Evolutionary conservation across 2,797 vertebrate genomes (phyloP), one percentile per base, ranked within the genome.

Genomic region (Heteromormyrus szaboi): DNA sequence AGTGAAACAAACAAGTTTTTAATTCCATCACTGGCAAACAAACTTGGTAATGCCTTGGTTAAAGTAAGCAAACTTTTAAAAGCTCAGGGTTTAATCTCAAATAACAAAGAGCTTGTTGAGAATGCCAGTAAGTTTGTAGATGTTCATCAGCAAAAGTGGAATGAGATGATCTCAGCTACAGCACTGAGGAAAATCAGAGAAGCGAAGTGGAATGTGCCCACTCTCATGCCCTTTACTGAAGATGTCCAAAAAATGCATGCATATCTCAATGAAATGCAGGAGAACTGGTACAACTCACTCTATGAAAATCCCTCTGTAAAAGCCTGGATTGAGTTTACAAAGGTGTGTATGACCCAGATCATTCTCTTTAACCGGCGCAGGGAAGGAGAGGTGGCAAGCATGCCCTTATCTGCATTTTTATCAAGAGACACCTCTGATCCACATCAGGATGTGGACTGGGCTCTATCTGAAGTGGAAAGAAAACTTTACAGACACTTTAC

Each of bases 241-340:
- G 56, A 59, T 59, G 56, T 59, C 56, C n/a, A 59, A 59, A 59
- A 59, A 22, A 59, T 22, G 19, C 56, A 59, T 22, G 19, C 56
- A 59, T 59, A 22, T 59, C 19, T 59, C 17, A 56, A 2, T 59
- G 19, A 59, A 59, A 59, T 59, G 56, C 56, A 59, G 1, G 0
- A 91, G 1, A 6, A 91, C 0, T 91, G 84, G 0, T 51, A 0
- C 88, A 88, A 0, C 0, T 1, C 0, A 0, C 89, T 93, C 0
- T 89, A 90, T 83, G 87, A 92, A 90, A 83, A 53, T 59, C 86
- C 88, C 4, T 90, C 90, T 2, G 11, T 81, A 88, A 89, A 91
- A 25, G n/a, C 62, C 65, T 92, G 91, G 91, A 83, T 1, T 0
- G 89, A 91, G 3, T 59, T 92, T 86, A 48, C 90, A 41, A 93